Percentiles rank a stretch among this genome's conserved stretches.
Evolutionary conservation across 1,140 invertebrate genomes (phyloP).

Genomic region (Eufriesea mexicana): DNA sequence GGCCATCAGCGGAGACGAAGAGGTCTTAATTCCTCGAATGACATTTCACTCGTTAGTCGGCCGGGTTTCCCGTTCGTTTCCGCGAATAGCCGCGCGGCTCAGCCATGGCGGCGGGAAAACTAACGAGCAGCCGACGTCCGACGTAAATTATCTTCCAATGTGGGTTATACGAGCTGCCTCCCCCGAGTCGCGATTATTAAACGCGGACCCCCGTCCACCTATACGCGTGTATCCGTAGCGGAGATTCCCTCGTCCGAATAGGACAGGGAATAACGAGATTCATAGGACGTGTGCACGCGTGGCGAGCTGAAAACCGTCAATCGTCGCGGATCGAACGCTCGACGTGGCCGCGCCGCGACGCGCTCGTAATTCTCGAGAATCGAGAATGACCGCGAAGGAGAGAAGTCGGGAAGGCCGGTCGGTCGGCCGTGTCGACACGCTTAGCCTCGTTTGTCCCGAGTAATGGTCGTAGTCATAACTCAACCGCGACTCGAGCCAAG

Average conservation of each 20-base stretch:
- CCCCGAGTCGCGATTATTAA: constrained; percentile 9
- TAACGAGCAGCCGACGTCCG: background rate
- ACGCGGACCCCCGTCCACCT: background rate
- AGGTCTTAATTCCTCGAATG: constrained; percentile 43
- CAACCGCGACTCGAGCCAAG: constrained; percentile 45
- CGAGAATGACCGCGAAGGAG: constrained; percentile 48
- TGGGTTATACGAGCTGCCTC: constrained; percentile 47
- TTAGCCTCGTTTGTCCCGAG: constrained; percentile 78
- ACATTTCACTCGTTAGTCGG: constrained; percentile 38
- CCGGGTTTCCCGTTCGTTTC: constrained; percentile 33
- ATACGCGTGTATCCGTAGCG: too few relatives aligned
- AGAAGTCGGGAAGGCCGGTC: constrained; percentile 66
- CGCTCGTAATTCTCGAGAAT: constrained; percentile 61
- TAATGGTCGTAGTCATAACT: constrained; percentile 75
- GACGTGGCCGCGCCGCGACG: too few relatives aligned
- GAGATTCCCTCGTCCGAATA: too few relatives aligned
- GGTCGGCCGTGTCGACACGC: constrained; percentile 72
- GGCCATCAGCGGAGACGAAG: background rate
- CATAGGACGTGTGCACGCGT: too few relatives aligned
- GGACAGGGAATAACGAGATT: constrained; percentile 29
- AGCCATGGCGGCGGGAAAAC: constrained; percentile 1
- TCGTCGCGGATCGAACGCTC: constrained; percentile 52
- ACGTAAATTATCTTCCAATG: constrained; percentile 51
- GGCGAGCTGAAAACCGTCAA: constrained; percentile 70
- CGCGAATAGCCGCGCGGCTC: constrained; percentile 1